phyloP scores from a whole-genome alignment of 2,888 invertebrate species.

The Blastobasis adustella region DNA sequence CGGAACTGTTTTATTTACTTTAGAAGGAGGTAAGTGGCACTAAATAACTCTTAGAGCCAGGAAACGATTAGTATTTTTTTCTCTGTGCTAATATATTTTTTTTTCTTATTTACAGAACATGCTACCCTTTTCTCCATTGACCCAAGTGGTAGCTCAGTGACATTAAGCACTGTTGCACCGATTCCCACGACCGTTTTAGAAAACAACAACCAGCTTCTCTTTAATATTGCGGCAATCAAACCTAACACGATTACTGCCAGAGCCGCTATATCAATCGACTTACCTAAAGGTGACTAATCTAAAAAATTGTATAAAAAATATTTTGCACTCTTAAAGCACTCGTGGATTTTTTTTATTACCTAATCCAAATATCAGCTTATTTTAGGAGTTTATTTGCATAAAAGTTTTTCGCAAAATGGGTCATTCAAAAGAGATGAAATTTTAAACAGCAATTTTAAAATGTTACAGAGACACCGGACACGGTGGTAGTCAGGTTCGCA shows the following conservation, averaged over 20 bases:
- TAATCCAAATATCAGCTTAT: no score
- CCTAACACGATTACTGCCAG: constrained; percentile 16
- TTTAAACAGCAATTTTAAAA: not conserved
- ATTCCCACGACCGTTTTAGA: constrained; percentile 24
- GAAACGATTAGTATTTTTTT: no score
- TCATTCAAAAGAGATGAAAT: no score
- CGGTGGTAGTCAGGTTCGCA: constrained; percentile 14
- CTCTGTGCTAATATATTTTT: no score
- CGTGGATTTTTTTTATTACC: no score
- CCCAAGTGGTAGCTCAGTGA: constrained; percentile 12
- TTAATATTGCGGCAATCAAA: constrained; percentile 27
- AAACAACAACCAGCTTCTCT: constrained; percentile 24
- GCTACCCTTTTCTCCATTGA: constrained; percentile 18
- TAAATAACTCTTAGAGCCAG: not conserved
- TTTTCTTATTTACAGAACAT: constrained; percentile 19
- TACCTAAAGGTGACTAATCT: constrained; percentile 27
- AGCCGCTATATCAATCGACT: constrained; percentile 28
- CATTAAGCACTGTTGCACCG: constrained; percentile 9
- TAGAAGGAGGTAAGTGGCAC: constrained; percentile 32
- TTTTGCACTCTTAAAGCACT: no score
- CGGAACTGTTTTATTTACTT: constrained; percentile 27
- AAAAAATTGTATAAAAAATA: no score
- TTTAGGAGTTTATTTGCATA: no score
- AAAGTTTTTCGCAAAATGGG: no score
- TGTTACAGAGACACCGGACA: constrained; percentile 12